Evolutionary conservation across 2,888 invertebrate species (phyloP).

Genomic region (Mechanitis messenoides): DNA sequence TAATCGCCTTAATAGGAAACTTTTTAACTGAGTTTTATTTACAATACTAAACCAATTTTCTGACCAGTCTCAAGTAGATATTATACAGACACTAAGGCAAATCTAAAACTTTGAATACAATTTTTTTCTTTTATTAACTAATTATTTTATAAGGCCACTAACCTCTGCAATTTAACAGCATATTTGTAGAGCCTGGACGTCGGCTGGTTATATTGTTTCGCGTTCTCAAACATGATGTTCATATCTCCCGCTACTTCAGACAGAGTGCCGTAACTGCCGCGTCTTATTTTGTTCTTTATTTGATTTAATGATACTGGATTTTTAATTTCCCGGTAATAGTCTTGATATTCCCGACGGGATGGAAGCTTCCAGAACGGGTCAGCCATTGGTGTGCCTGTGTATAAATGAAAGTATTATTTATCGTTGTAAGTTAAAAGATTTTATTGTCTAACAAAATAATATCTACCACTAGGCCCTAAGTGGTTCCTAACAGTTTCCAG

Average conservation of each 20-base stretch:
- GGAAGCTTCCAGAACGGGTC: conserved; percentile 97
- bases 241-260: conserved; percentile 95
- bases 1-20: too few species aligned
- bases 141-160: conserved; percentile 11
- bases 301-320: conserved; percentile 96
- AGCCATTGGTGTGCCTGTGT: conserved; percentile 85
- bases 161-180: conserved; percentile 88
- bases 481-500: conserved; percentile 86
- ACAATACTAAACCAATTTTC: too few species aligned
- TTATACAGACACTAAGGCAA: too few species aligned
- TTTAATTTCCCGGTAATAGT: conserved; percentile 98
- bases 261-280: conserved; percentile 88
- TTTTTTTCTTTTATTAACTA: too few species aligned
- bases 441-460: neutral
- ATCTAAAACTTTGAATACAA: too few species aligned
- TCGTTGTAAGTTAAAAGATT: neutral
- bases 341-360: conserved; percentile 92
- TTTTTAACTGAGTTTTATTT: too few species aligned
- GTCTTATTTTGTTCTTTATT: conserved; percentile 89
- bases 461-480: conserved; percentile 60
- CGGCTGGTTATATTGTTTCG: conserved; percentile 89
- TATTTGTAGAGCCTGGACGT: conserved; percentile 88
- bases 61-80: too few species aligned
- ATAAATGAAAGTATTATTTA: neutral
- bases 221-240: conserved; percentile 98